phyloP scores from a whole-genome alignment of 2,113 vertebrate genomes.

The Chaetodon auriga region DNA sequence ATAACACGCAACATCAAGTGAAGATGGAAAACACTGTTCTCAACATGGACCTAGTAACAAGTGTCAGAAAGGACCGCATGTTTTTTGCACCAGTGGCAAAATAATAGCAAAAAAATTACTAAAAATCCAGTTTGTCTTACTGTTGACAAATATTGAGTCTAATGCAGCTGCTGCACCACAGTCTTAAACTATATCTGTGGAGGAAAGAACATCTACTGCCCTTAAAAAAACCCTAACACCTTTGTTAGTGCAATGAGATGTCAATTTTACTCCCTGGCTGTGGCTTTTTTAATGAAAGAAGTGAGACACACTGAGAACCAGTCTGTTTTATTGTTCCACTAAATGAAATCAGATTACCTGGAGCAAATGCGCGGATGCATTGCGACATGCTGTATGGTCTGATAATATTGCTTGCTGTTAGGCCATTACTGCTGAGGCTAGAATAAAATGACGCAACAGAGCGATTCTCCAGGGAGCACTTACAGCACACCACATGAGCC shows the following conservation, averaged over 20 bases:
- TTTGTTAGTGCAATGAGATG: not conserved
- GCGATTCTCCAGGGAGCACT: constrained; percentile 40
- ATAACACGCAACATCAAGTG: not conserved
- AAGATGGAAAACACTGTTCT: not conserved
- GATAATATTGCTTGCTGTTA: constrained; percentile 44
- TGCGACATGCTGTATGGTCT: constrained; percentile 22
- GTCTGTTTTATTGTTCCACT: constrained; percentile 44
- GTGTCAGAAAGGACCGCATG: not conserved
- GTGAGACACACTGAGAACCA: constrained; percentile 34
- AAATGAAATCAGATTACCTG: constrained; percentile 61
- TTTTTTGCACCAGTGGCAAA: not conserved
- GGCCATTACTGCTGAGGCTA: constrained; percentile 50
- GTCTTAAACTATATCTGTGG: not conserved
- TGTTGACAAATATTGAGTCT: not conserved
- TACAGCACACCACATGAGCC: constrained; percentile 5
- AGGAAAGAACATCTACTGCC: constrained; percentile 1
- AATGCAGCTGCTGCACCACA: not conserved
- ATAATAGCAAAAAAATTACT: not conserved
- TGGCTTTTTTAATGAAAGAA: constrained; percentile 42
- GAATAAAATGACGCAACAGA: constrained; percentile 37
- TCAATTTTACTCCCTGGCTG: constrained; percentile 5
- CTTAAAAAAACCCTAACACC: not conserved
- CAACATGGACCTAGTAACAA: no score
- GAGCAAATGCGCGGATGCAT: constrained; percentile 35
- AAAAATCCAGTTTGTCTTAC: not conserved